Evolutionary conservation across 1,140 invertebrate species (phyloP), one percentile per base, ranked within the genome.

Genomic region (Diprion similis): DNA sequence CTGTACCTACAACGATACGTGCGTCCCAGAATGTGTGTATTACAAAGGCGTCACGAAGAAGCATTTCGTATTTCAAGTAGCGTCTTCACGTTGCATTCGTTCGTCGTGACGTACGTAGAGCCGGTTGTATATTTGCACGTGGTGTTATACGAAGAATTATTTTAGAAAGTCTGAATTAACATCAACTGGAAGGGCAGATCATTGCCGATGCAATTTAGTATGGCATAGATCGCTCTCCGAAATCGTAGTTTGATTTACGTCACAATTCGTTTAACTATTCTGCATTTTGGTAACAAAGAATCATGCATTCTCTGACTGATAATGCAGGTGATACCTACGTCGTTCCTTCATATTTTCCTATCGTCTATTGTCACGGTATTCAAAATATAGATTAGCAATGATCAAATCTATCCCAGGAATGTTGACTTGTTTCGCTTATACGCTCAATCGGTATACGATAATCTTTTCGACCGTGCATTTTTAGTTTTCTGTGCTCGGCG

Each of bases 281-380:
- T 37, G 24, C 24, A 37, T 37, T 37, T 37, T 37, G 24, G 24
- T 37, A 37, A 37, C 24, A 37, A 37, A 37, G 24, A 37, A 37
- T 37, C 2, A 37, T 37, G 24, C 24, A 6, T 37, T 37, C 24
- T 1, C 6, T 3, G 24, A 37, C 24, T 37, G 24, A 37, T 37
- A 37, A 37, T 37, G 24, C 24, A 3, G 24, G 24, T 37, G 24
- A 37, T 37, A 37, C 24, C 2, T 77, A 74, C 71, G 71, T 77
- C 73, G 75, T 77, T 76, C 72, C 73, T 74, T 37, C 24, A 37
- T 37, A 37, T 37, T 37, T 37, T 37, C 6, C 24, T 3, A 37
- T 37, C 24, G 24, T 37, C 9, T 15, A 59, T 59, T 59, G 51
- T 8, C 4, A 59, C 4, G 51, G 51, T 15, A 8, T 9, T 59